Percentiles rank a stretch among this genome's conserved stretches.
Evolutionary conservation across 2,888 invertebrate species (phyloP).

Genomic region (Drosophila demipolita): DNA sequence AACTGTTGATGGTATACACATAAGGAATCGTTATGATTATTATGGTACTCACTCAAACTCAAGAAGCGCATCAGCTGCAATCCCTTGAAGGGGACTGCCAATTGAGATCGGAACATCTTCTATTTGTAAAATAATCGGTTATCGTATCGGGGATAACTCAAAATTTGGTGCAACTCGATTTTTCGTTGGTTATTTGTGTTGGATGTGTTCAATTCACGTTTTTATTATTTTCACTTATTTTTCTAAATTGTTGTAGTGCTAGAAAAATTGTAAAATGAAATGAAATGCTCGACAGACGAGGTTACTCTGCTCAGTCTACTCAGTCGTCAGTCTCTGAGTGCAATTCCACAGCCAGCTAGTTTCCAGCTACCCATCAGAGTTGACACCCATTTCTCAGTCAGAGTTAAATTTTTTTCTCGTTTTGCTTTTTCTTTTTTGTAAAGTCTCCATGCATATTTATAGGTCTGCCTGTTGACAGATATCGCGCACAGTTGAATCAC

Average conservation of each 20-base stretch:
- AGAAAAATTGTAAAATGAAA: slow-evolving; percentile 61
- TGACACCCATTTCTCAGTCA: neutral
- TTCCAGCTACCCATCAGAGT: slow-evolving; percentile 5
- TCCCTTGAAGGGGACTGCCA: slow-evolving; percentile 30
- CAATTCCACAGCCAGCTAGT: slow-evolving; percentile 59
- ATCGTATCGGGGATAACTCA: slow-evolving; percentile 24
- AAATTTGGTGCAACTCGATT: slow-evolving; percentile 41
- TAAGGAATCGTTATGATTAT: neutral
- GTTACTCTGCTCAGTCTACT: slow-evolving; percentile 3
- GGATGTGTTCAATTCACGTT: slow-evolving; percentile 36
- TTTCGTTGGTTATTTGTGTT: slow-evolving; percentile 23
- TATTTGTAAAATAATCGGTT: slow-evolving; percentile 10
- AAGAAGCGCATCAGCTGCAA: slow-evolving; percentile 35
- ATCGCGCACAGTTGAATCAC: slow-evolving; percentile 69
- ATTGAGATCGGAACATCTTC: slow-evolving; percentile 49
- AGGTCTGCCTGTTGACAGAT: slow-evolving; percentile 83
- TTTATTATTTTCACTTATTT: slow-evolving; percentile 45
- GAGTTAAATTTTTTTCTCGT: neutral
- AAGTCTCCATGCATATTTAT: slow-evolving; percentile 80
- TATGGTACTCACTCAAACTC: slow-evolving; percentile 36
- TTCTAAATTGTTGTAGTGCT: slow-evolving; percentile 37
- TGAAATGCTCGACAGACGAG: slow-evolving; percentile 50
- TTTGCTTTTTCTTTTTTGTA: slow-evolving; percentile 3
- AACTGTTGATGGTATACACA: neutral
- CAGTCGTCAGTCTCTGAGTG: slow-evolving; percentile 39